phyloP scores from a whole-genome alignment of 92 coral and sea anemone genomes.

The Bergia sp. region DNA sequence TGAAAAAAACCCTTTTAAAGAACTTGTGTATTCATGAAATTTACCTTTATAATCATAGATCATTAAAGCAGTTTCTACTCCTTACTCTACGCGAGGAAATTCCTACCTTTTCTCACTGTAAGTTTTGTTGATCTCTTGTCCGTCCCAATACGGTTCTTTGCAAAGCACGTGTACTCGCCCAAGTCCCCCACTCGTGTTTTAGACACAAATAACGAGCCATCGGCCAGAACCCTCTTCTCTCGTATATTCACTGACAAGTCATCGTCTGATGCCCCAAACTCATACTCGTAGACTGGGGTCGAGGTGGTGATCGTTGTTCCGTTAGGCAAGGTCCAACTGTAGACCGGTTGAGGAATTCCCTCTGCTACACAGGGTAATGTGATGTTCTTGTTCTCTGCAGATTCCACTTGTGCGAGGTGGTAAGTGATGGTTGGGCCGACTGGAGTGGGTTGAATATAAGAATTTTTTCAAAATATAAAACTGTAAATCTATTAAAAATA shows the following conservation, averaged over 20 bases:
- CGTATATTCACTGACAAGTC: slow-evolving; percentile 35
- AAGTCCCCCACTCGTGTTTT: slow-evolving; percentile 51
- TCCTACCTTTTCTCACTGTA: slow-evolving; percentile 64
- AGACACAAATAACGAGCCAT: slow-evolving; percentile 65
- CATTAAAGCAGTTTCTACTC: no score
- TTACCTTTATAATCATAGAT: no score
- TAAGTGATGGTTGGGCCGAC: slow-evolving; percentile 58
- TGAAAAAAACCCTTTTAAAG: no score
- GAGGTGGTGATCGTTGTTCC: slow-evolving; percentile 46
- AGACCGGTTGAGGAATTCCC: slow-evolving; percentile 60
- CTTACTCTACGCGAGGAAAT: no score
- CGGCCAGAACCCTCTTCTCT: slow-evolving; percentile 47
- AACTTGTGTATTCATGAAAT: no score
- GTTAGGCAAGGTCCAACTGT: slow-evolving; percentile 64
- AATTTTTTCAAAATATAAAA: no score
- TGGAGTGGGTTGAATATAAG: neutral
- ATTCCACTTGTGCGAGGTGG: slow-evolving; percentile 42
- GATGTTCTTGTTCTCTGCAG: slow-evolving; percentile 64
- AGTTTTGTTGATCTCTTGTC: slow-evolving; percentile 50
- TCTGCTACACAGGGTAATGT: slow-evolving; percentile 68
- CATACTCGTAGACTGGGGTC: slow-evolving; percentile 33
- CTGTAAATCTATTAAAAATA: neutral
- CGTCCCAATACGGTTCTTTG: slow-evolving; percentile 54
- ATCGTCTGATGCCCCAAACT: slow-evolving; percentile 44
- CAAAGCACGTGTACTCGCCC: slow-evolving; percentile 73